phyloP scores from a whole-genome alignment of 2,113 vertebrate species.

The Lagopus leucura region DNA sequence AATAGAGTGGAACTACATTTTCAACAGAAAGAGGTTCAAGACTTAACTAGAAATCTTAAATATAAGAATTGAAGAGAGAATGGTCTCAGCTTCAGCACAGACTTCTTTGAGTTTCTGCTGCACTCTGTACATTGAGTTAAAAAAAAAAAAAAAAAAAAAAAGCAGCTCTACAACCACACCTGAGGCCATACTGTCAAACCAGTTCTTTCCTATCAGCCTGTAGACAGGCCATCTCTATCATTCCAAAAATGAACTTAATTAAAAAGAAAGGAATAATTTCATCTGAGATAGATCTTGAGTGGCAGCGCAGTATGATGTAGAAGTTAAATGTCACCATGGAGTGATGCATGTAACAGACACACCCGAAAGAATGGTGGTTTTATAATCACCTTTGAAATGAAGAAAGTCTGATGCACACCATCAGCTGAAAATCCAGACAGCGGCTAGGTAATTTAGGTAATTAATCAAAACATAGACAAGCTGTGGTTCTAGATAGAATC shows the following conservation, averaged over 20 bases:
- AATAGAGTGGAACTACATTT: background rate
- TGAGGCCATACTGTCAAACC: conserved; percentile 1
- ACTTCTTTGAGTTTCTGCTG: background rate
- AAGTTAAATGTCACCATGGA: background rate
- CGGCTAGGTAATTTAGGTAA: background rate
- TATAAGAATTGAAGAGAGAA: background rate
- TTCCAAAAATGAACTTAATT: conserved; percentile 53
- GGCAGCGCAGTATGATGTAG: conserved; percentile 22
- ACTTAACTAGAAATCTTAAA: background rate
- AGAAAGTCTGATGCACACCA: background rate
- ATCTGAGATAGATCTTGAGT: background rate
- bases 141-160: background rate
- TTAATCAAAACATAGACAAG: background rate
- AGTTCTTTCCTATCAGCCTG: background rate
- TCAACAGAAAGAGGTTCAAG: background rate
- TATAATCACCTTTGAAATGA: background rate
- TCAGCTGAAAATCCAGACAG: background rate
- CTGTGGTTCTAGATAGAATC: background rate
- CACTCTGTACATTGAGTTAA: background rate
- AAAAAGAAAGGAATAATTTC: conserved; percentile 4
- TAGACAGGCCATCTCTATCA: background rate
- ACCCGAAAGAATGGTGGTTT: background rate
- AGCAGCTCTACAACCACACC: background rate
- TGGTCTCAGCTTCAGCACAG: background rate
- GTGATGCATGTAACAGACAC: background rate